A percentile compares a stretch with the other conserved stretches of the same genome.
Conservation (phyloP, 2,888 invertebrate genomes). For the Cosmorhoe ocellata region DNA sequence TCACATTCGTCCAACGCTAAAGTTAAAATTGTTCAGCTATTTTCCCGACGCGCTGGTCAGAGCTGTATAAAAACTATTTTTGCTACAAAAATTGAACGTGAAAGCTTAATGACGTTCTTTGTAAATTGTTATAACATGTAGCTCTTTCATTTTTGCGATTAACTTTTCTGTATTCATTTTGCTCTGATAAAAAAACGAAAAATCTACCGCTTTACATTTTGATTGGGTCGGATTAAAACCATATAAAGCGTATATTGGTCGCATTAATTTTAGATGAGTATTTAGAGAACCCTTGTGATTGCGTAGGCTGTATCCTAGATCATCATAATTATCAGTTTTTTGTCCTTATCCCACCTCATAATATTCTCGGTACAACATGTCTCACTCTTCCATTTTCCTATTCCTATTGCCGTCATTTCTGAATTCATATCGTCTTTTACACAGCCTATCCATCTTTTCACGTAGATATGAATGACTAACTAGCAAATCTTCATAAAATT, state of each 20-base stretch:
- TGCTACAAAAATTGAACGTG: conserved; percentile 6
- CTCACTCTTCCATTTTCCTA: too few species aligned
- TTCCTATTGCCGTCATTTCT: too few species aligned
- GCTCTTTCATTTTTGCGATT: conserved; percentile 5
- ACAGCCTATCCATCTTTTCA: too few species aligned
- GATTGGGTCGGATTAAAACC: background rate
- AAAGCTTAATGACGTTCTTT: conserved; percentile 14
- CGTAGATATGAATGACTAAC: too few species aligned
- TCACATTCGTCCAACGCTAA: background rate
- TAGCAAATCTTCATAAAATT: background rate
- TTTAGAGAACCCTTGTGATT: too few species aligned
- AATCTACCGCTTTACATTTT: background rate
- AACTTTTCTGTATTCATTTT: background rate
- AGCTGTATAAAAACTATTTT: conserved; percentile 10
- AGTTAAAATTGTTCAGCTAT: background rate
- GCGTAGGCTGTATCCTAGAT: too few species aligned
- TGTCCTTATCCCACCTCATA: too few species aligned
- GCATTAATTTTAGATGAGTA: too few species aligned
- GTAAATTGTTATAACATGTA: conserved; percentile 12
- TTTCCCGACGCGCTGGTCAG: background rate
- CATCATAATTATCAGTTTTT: too few species aligned
- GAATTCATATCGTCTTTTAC: too few species aligned
- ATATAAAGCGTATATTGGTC: too few species aligned
- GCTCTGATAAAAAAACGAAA: background rate
- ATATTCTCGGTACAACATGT: too few species aligned